phyloP scores from a whole-genome alignment of 1,140 invertebrate species.

The Choristoneura fumiferana region DNA sequence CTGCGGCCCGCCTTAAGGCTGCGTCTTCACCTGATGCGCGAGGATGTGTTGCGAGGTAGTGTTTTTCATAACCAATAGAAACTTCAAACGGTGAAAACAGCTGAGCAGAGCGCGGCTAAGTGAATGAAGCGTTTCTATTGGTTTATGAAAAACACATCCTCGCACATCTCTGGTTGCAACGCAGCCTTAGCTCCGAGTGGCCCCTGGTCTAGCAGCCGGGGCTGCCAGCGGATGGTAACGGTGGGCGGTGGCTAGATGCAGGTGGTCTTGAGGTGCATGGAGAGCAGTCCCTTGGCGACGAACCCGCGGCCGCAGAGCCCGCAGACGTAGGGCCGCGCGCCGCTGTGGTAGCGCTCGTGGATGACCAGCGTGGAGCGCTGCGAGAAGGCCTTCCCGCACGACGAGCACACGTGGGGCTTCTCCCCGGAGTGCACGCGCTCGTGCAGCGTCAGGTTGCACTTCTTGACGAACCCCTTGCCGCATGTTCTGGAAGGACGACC shows the following conservation, averaged over 20 bases:
- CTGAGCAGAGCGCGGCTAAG: no score
- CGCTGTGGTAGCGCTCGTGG: slow-evolving; percentile 83
- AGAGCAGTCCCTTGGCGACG: slow-evolving; percentile 81
- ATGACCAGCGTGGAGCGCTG: slow-evolving; percentile 88
- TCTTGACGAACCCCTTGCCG: slow-evolving; percentile 82
- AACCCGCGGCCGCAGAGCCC: slow-evolving; percentile 83
- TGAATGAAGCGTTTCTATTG: no score
- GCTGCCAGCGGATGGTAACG: neutral
- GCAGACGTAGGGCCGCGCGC: slow-evolving; percentile 87
- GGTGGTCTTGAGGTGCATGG: slow-evolving; percentile 80
- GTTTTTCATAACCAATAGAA: no score
- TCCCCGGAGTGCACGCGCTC: slow-evolving; percentile 83
- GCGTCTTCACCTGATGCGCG: no score
- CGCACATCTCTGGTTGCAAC: no score
- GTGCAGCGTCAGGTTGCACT: slow-evolving; percentile 81
- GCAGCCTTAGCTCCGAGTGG: no score
- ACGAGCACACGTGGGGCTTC: slow-evolving; percentile 82
- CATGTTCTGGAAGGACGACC: slow-evolving; percentile 64
- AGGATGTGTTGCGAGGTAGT: no score
- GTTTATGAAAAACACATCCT: no score
- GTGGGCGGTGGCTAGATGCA: slow-evolving; percentile 41
- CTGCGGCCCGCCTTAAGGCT: no score
- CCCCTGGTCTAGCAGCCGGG: neutral
- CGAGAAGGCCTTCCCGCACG: slow-evolving; percentile 88
- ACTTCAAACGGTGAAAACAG: no score